These are phyloP conservation scores for Dermatemys mawii DNA, from an alignment of 2,113 vertebrate species.

Conservation along the genomic window DNA sequence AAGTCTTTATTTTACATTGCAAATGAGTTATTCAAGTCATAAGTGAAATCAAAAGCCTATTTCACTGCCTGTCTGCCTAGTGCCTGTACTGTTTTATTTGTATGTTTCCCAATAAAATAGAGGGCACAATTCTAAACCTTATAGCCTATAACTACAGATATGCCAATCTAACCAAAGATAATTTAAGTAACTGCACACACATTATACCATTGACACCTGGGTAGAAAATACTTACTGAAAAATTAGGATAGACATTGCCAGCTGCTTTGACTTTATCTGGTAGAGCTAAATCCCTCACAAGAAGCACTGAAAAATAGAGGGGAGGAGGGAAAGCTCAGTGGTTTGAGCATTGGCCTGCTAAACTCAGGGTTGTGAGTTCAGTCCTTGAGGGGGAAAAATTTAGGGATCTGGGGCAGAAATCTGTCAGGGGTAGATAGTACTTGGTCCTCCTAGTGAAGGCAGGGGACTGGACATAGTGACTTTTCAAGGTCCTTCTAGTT, in stretches of 20 bases:
- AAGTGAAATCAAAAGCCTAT: constrained; percentile 75
- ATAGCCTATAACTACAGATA: constrained; percentile 63
- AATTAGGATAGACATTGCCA: neutral
- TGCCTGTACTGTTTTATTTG: constrained; percentile 70
- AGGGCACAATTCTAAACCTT: constrained; percentile 69
- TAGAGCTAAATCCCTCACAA: neutral
- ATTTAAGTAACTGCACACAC: constrained; percentile 62
- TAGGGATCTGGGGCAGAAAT: no score
- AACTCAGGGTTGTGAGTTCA: no score
- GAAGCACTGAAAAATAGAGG: neutral
- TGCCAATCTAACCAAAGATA: constrained; percentile 62
- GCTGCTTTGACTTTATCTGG: constrained; percentile 18
- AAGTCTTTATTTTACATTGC: constrained; percentile 72
- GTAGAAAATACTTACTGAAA: constrained; percentile 1
- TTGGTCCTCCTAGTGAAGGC: no score
- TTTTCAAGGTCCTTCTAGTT: no score
- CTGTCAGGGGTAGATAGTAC: no score
- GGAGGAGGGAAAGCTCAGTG: no score
- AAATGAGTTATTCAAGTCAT: constrained; percentile 73
- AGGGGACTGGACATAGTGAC: no score
- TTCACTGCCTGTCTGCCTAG: constrained; percentile 68
- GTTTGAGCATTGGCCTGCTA: no score
- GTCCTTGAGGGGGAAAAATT: no score
- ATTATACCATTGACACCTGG: neutral
- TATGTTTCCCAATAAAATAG: constrained; percentile 74